Conservation (phyloP, 2,113 vertebrate genomes). For the Girardinichthys multiradiatus region DNA sequence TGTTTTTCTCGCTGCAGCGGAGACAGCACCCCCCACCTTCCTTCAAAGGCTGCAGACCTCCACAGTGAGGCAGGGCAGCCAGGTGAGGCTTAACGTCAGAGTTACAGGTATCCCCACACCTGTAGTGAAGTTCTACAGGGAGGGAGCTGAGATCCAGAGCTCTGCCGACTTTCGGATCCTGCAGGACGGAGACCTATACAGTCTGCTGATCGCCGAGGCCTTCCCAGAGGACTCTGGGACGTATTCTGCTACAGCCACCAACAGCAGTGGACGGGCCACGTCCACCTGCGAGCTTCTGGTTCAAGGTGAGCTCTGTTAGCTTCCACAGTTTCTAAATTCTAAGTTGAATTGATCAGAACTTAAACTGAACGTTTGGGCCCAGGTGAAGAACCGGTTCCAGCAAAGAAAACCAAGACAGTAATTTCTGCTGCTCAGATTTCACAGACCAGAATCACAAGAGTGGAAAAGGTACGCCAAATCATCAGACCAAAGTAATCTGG, state of each 20-base stretch:
- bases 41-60: constrained; percentile 94
- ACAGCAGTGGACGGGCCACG: constrained; percentile 95
- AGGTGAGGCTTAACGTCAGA: constrained; percentile 91
- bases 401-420: constrained; percentile 97
- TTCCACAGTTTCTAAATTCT: not conserved
- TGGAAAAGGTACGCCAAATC: constrained; percentile 85
- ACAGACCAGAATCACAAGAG: constrained; percentile 87
- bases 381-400: constrained; percentile 94
- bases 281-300: constrained; percentile 95
- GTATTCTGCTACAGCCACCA: constrained; percentile 95
- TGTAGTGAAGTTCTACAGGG: constrained; percentile 97
- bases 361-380: constrained; percentile 15
- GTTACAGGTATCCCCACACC: constrained; percentile 97
- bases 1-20: constrained; percentile 73
- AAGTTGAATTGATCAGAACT: not conserved
- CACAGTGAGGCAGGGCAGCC: constrained; percentile 93
- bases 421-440: constrained; percentile 91
- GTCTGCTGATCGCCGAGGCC: constrained; percentile 93
- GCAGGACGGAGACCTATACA: constrained; percentile 94
- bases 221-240: constrained; percentile 97
- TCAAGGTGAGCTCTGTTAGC: constrained; percentile 82
- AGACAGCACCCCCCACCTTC: constrained; percentile 94
- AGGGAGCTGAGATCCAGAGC: constrained; percentile 98
- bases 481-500: not conserved
- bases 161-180: constrained; percentile 95